A percentile compares a stretch with the other conserved stretches of the same genome.
phyloP scores from a whole-genome alignment of 2,113 vertebrate genomes.

The Pionites leucogaster region DNA sequence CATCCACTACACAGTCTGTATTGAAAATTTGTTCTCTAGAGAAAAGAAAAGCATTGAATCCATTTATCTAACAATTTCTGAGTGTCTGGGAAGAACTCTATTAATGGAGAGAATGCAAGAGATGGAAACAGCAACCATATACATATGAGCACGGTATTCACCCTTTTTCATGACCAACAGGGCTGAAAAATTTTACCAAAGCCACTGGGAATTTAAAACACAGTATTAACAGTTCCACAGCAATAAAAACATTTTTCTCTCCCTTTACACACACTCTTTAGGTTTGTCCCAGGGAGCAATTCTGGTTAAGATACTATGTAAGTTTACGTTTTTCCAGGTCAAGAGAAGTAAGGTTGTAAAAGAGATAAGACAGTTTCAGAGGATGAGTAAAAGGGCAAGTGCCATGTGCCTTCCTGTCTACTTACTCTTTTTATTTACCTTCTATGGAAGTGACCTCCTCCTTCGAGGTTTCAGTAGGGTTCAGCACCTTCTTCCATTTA shows the following conservation, averaged over 20 bases:
- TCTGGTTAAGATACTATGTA: not conserved
- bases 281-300: not conserved
- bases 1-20: not conserved
- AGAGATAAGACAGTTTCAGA: not conserved
- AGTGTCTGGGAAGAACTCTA: not conserved
- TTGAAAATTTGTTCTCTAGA: not conserved
- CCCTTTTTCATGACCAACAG: not conserved
- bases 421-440: not conserved
- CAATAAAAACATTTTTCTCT: not conserved
- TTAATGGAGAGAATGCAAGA: not conserved
- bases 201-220: not conserved
- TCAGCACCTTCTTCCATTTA: constrained; percentile 10
- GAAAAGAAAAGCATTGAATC: not conserved
- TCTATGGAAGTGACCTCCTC: not conserved
- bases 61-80: constrained; percentile 19
- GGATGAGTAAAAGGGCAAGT: not conserved
- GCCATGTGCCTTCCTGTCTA: not conserved
- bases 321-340: not conserved
- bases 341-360: not conserved
- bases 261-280: not conserved
- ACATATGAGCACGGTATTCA: not conserved
- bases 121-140: not conserved
- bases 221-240: not conserved
- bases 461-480: not conserved
- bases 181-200: not conserved